phyloP scores from a whole-genome alignment of 2,797 vertebrate genomes.

The Choloepus didactylus region DNA sequence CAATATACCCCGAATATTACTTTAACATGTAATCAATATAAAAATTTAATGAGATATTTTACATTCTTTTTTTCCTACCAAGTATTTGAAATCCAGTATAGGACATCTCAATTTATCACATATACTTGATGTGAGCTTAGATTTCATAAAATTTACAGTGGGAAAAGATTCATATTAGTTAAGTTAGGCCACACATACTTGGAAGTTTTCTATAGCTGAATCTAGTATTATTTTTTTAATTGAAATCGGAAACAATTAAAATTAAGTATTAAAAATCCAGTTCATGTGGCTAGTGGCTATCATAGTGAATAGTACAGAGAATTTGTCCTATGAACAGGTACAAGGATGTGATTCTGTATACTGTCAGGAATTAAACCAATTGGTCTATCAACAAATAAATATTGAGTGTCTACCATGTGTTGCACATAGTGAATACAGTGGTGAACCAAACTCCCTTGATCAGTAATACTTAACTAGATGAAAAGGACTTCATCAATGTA shows the following conservation, averaged over 20 bases:
- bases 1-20: neutral
- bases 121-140: conserved; percentile 29
- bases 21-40: neutral
- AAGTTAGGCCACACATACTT: neutral
- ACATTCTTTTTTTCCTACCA: neutral
- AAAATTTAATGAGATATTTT: neutral
- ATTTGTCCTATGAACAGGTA: neutral
- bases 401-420: neutral
- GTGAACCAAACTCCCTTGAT: neutral
- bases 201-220: conserved; percentile 11
- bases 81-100: neutral
- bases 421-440: neutral
- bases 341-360: neutral
- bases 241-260: conserved; percentile 27
- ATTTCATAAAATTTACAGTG: conserved; percentile 20
- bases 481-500: neutral
- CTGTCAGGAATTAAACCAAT: neutral
- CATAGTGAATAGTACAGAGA: neutral
- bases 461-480: neutral
- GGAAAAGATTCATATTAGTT: neutral
- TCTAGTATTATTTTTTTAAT: neutral
- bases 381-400: neutral
- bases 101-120: conserved; percentile 22
- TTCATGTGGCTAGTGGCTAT: neutral
- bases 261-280: neutral